Evolutionary conservation across 30 jellyfish, hydroid and myxozoan genomes (phyloP).

Genomic region (Nemopilema nomurai): DNA sequence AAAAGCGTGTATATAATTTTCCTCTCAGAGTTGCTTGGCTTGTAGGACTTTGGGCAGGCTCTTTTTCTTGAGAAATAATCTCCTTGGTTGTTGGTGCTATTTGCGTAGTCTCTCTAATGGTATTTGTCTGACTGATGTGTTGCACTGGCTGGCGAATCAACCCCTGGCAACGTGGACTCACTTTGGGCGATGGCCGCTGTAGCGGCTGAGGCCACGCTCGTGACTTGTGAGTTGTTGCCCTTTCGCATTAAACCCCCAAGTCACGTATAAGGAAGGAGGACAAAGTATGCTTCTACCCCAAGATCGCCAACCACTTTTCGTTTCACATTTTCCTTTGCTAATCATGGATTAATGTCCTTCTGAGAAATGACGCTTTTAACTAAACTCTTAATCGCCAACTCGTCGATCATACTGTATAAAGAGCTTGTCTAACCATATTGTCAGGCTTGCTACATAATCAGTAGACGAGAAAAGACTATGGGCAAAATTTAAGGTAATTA

Average conservation of each 20-base stretch:
- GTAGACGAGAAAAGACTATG: neutral
- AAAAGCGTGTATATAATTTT: too few relatives aligned
- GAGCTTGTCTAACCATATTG: neutral
- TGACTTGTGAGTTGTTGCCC: too few relatives aligned
- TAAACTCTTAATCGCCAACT: neutral
- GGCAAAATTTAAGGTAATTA: neutral
- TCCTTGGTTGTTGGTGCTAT: too few relatives aligned
- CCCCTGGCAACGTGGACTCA: too few relatives aligned
- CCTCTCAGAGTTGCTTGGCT: too few relatives aligned
- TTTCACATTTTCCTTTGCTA: neutral
- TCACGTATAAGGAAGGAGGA: neutral
- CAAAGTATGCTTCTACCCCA: neutral
- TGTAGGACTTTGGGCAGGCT: too few relatives aligned
- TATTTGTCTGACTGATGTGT: too few relatives aligned
- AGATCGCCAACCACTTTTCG: neutral
- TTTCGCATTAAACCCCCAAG: neutral
- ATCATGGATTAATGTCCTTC: neutral
- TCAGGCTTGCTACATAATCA: neutral
- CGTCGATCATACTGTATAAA: neutral
- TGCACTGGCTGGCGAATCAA: too few relatives aligned
- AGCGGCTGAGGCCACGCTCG: too few relatives aligned
- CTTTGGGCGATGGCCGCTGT: too few relatives aligned
- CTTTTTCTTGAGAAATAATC: too few relatives aligned
- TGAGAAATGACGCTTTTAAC: neutral
- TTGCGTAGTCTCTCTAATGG: too few relatives aligned